Conservation (phyloP, 2,797 vertebrate species). For the Pygocentrus nattereri region DNA sequence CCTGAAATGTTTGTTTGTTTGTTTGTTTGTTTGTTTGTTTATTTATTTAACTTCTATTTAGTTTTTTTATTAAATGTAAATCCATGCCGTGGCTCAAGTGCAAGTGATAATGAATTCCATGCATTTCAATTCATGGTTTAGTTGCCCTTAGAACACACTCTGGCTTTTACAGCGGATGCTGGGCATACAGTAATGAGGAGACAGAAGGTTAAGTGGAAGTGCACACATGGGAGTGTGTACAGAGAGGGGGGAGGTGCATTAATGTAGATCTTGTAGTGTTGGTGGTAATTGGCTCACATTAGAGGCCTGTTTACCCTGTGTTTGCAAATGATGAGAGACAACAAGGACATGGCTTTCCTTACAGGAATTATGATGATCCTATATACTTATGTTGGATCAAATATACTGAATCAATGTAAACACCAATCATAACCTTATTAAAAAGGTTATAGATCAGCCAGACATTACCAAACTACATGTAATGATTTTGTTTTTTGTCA, state of each 20-base stretch:
- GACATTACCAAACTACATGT: too few species aligned
- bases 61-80: slow-evolving; percentile 16
- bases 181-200: slow-evolving; percentile 47
- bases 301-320: slow-evolving; percentile 16
- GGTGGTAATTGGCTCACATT: slow-evolving; percentile 48
- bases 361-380: neutral
- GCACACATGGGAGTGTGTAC: slow-evolving; percentile 28
- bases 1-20: too few species aligned
- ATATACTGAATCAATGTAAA: too few species aligned
- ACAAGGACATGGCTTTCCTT: neutral
- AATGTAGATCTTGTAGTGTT: slow-evolving; percentile 19
- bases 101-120: slow-evolving; percentile 27
- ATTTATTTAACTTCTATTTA: neutral
- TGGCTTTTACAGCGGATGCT: neutral
- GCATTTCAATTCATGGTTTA: slow-evolving; percentile 4
- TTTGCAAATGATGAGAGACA: slow-evolving; percentile 19
- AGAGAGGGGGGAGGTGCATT: slow-evolving; percentile 25
- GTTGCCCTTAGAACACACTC: neutral
- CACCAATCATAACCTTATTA: too few species aligned
- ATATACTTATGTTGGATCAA: too few species aligned
- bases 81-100: neutral
- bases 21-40: neutral
- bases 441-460: too few species aligned
- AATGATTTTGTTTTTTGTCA: too few species aligned
- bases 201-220: slow-evolving; percentile 45